Base-by-base conservation (phyloP, 2,888 invertebrate genomes). In the Gibbula magus region DNA sequence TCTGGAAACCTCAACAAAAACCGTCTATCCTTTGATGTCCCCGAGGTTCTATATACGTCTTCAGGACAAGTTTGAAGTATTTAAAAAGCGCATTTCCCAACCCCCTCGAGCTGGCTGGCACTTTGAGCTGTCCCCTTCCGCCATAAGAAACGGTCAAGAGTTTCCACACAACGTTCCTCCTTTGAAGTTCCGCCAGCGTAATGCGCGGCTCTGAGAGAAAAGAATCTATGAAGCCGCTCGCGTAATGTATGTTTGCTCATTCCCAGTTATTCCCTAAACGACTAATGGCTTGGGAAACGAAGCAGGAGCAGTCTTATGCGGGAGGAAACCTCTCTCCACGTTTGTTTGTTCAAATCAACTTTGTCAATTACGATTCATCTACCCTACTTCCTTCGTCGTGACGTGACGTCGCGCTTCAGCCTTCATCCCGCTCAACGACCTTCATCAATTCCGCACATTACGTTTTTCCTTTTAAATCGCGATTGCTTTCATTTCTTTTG, bases 401-500 rank as follows among this genome's bases (percentile, higher is more conserved):
- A 70, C 70, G 39, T 70, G 29, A 70, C 39, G 70, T n/a, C n/a
- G 8, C n/a, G 35, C 16, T 35, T 20, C 32, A 20, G 29, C 18
- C 70, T 35, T 39, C 70, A 39, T 8, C 32, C 70, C 29, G 29
- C 16, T n/a, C 70, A 39, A 70, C 20, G n/a, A 70, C 35, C 18
- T n/a, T 10, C 70, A n/a, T 39, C 22, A n/a, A 39, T 25, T 70
- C 35, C 35, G 13, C 32, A 70, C 32, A 70, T 70, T 70, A 70
- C 70, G 70, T 39, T 70, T 70, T 70, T 39, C 56, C 70, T 70
- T 70, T 70, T 70, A 70, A 35, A 70, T 70, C 32, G 32, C 35
- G 70, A 70, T 70, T 70, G 70, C 70, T 70, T 70, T 70, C 39
- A 70, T 70, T 70, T 70, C 70, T 70, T 70, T 70, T 70, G 70